Evolutionary conservation across 1,140 invertebrate genomes (phyloP), one percentile per base, ranked within the genome.

Genomic region (Platorchestia sp.): DNA sequence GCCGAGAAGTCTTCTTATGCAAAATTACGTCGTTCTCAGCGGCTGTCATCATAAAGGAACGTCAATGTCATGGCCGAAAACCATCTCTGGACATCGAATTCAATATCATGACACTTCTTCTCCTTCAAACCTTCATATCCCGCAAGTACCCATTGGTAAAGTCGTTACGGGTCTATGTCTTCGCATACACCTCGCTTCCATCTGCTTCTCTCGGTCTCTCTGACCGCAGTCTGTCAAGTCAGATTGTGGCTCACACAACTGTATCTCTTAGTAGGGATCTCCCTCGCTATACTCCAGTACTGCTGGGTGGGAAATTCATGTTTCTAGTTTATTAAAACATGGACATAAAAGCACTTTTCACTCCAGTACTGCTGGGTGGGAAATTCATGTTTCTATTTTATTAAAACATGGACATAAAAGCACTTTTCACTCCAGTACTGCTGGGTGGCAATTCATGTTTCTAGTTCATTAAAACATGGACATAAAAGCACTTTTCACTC

Each of bases 41-140:
- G 59, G 27, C 10, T 75, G 59, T 10, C 59, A 27, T 75, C 59
- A 36, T 75, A 75, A 75, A 75, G 59, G 59, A 75, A 19, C 59
- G 1, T 36, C 10, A 10, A 27, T 75, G 59, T 75, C 59, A 75
- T 36, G 59, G 59, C 59, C 59, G 27, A 89, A 89, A 89, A 44
- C 87, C 41, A 89, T 89, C 87, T 1, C 41, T 41, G 87, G 87
- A 41, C 87, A 89, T 89, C 41, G 87, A 89, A 89, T 89, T 89
- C 87, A 41, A 89, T 89, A 89, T 89, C 14, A 89, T 41, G 87
- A 89, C 87, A 89, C 87, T 89, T 89, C 87, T 44, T 44, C n/a
- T 22, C 5, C 41, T 41, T 41, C n/a, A 44, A 41, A 44, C 41
- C 87, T 44, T 89, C 87, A 89, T 89, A 42, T 42, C 87, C 41